Percentiles rank a stretch among this genome's conserved stretches.
These are phyloP conservation scores for Limonius californicus DNA, from an alignment of 1,140 invertebrate genomes.

Conservation along the genomic window DNA sequence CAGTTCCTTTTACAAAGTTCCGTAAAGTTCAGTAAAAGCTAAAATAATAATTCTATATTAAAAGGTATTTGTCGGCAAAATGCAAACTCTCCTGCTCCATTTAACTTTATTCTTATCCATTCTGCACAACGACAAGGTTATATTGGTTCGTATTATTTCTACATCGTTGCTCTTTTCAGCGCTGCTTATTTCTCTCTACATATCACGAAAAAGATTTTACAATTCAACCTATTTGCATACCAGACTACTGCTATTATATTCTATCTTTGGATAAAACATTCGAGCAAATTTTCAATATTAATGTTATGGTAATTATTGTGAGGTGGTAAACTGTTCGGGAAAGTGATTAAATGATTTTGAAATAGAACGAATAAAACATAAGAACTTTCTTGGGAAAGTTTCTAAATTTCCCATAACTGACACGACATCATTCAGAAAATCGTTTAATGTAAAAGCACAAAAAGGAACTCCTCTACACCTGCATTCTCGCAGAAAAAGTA, in stretches of 20 bases:
- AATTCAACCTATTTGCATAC: not conserved
- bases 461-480: not conserved
- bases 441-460: not conserved
- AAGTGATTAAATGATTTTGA: too few relatives aligned
- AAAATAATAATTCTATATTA: too few relatives aligned
- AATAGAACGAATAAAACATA: too few relatives aligned
- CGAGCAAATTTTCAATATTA: too few relatives aligned
- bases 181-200: constrained; percentile 5
- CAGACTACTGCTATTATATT: not conserved
- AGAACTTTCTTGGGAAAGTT: too few relatives aligned
- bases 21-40: too few relatives aligned
- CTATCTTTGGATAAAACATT: too few relatives aligned
- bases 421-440: too few relatives aligned
- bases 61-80: constrained; percentile 4
- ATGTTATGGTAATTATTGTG: too few relatives aligned
- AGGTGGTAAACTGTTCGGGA: too few relatives aligned
- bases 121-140: constrained; percentile 8
- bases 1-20: too few relatives aligned
- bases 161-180: not conserved
- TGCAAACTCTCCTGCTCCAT: constrained; percentile 5
- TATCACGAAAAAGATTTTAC: constrained; percentile 2
- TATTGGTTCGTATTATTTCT: constrained; percentile 14
- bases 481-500: not conserved
- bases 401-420: too few relatives aligned
- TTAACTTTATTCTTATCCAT: constrained; percentile 14